Base-by-base conservation (phyloP, 2,797 vertebrate genomes). In the Bryconaethiops microstoma region DNA sequence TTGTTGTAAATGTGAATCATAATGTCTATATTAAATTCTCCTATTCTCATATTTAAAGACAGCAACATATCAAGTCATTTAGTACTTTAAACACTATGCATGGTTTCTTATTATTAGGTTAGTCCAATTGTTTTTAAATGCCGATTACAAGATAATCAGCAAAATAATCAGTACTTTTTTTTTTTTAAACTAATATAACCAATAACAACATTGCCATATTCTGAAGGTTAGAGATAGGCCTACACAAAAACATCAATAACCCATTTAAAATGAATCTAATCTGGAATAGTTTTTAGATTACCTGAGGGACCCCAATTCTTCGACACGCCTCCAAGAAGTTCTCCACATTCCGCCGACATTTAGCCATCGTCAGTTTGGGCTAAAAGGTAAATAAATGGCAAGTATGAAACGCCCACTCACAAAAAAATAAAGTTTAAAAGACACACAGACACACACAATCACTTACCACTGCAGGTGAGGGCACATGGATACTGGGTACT, bases 351-450 rank as follows among this genome's bases (percentile, higher is more conserved):
- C 98, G 92, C 77, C 98, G 95, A 92, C 98, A 99, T 86, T 99
- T 99, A 74, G 98, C 98, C 95, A 99, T 99, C 19, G 97, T 99
- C 89, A 99, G 95, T 90, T 98, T 99, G 86, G 98, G 98, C 98
- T 99, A 91, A 62, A 89, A 84, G 60, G 59, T 87, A 54, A 72
- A 35, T 29, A 29, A 29, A 25, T 72, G 42, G 25, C 57, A 62
- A 13, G 5, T 72, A 10, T 65, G 1, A 76, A 42, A 40, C 2
- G 39, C 8, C 14, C 29, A 21, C 1, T 1, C 0, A 60, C 16
- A 12, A 42, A 10, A 19, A 29, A 65, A 29, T 29, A 2, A 0
- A 42, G 14, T 2, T 3, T 29, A 70, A 54, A 10, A 29, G 48
- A 13, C 19, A 35, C 16, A 67, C 5, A 5, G 0, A 60, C 9